Percentiles rank a stretch among this genome's conserved stretches.
These are phyloP conservation scores for Aselliscus stoliczkanus DNA, from an alignment of 2,797 vertebrate genomes.

Conservation along the genomic window DNA sequence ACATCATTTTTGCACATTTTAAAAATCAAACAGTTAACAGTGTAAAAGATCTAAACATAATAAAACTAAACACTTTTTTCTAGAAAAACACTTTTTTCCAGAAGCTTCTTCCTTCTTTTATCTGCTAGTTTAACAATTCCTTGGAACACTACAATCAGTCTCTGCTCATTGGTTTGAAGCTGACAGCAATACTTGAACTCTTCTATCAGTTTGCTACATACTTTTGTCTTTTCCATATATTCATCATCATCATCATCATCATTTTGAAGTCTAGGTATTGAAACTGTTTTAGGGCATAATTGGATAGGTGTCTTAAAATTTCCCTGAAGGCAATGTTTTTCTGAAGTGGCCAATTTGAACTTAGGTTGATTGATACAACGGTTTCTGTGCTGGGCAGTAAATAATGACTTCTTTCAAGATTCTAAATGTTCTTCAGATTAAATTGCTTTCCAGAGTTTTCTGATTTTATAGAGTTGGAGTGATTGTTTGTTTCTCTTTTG, in stretches of 20 bases:
- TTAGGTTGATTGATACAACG: conserved; percentile 52
- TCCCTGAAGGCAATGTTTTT: conserved; percentile 37
- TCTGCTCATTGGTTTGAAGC: conserved; percentile 54
- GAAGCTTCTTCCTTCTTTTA: background rate
- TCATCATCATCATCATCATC: conserved; percentile 49
- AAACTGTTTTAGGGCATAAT: conserved; percentile 67
- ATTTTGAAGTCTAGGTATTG: conserved; percentile 60
- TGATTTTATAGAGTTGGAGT: conserved; percentile 62
- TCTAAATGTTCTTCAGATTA: conserved; percentile 64
- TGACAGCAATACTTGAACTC: conserved; percentile 59
- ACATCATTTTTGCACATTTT: background rate
- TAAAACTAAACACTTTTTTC: background rate
- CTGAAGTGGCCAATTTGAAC: conserved; percentile 60
- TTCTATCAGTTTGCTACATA: conserved; percentile 61
- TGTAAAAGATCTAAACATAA: background rate
- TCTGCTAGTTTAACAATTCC: background rate
- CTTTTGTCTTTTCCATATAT: conserved; percentile 65
- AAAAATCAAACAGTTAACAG: background rate
- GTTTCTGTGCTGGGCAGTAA: conserved; percentile 57
- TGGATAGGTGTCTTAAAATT: conserved; percentile 65
- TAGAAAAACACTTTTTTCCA: background rate
- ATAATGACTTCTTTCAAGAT: conserved; percentile 71
- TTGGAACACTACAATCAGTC: background rate
- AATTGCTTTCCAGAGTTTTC: conserved; percentile 64
- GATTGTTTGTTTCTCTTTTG: conserved; percentile 14